Conservation (phyloP, 2,888 invertebrate genomes). For the Corbicula japonica region DNA sequence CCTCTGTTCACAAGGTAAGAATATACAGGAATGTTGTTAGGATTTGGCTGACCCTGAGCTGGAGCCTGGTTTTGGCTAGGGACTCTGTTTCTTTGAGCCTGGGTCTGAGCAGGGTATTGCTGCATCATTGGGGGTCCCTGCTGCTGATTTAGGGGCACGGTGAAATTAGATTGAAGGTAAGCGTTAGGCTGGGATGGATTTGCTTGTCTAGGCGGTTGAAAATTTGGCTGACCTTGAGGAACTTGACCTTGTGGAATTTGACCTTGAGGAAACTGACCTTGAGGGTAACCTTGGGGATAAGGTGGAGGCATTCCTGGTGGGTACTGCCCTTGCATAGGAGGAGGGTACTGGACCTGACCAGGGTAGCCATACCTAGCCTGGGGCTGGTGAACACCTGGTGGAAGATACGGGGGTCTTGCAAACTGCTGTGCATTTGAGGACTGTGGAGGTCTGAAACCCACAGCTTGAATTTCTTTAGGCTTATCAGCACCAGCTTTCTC, state of each 20-base stretch:
- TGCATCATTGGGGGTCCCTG: slow-evolving; percentile 18
- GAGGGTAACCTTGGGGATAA: slow-evolving; percentile 28
- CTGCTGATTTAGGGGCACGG: slow-evolving; percentile 63
- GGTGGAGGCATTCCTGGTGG: not conserved
- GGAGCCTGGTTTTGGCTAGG: slow-evolving; percentile 23
- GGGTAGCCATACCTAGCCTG: slow-evolving; percentile 74
- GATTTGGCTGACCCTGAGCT: slow-evolving; percentile 26
- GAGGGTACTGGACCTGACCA: slow-evolving; percentile 32
- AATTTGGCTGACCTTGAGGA: slow-evolving; percentile 41
- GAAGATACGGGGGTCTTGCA: slow-evolving; percentile 51
- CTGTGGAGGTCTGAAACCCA: slow-evolving; percentile 23
- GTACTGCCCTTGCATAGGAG: slow-evolving; percentile 9
- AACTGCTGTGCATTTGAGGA: slow-evolving; percentile 46
- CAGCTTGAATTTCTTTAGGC: slow-evolving; percentile 26
- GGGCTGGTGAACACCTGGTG: slow-evolving; percentile 66
- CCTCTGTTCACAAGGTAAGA: slow-evolving; percentile 81
- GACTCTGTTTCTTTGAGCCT: slow-evolving; percentile 20
- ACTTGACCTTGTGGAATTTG: slow-evolving; percentile 30
- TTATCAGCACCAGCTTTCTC: slow-evolving; percentile 25
- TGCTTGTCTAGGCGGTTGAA: too few species aligned
- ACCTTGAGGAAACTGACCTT: slow-evolving; percentile 39
- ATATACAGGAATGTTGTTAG: slow-evolving; percentile 71
- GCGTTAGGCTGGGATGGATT: slow-evolving; percentile 33
- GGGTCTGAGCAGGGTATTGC: slow-evolving; percentile 17
- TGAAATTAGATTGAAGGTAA: slow-evolving; percentile 65